Evolutionary conservation across 2,797 vertebrate genomes (phyloP).

Genomic region (Manis pentadactyla): DNA sequence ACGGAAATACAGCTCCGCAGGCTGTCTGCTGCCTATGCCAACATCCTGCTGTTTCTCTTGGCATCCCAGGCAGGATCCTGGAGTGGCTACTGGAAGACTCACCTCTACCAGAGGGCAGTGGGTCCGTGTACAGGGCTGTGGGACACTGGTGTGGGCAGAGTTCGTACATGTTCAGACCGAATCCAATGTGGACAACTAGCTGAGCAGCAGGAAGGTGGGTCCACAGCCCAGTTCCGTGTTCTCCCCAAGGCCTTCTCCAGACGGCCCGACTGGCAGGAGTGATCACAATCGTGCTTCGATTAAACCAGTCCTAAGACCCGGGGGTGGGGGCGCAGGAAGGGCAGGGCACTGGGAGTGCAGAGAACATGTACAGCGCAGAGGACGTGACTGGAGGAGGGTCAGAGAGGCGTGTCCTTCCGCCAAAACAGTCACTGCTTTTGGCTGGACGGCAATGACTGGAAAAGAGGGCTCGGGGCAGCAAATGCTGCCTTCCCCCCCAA

Average conservation of each 20-base stretch:
- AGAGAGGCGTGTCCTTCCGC: conserved; percentile 76
- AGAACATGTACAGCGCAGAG: conserved; percentile 81
- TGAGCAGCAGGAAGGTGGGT: conserved; percentile 66
- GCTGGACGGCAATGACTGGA: conserved; percentile 56
- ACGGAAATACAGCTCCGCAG: conserved; percentile 45
- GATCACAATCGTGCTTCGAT: conserved; percentile 78
- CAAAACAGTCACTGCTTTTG: conserved; percentile 69
- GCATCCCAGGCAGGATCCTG: conserved; percentile 53
- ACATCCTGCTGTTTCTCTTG: background rate
- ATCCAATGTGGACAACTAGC: conserved; percentile 62
- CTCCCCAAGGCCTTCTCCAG: conserved; percentile 68
- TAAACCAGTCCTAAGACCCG: conserved; percentile 70
- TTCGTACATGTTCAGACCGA: conserved; percentile 57
- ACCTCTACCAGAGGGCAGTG: conserved; percentile 52
- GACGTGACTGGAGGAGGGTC: conserved; percentile 52
- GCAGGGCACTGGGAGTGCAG: background rate
- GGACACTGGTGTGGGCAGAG: background rate
- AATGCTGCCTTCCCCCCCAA: background rate
- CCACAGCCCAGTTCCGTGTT: conserved; percentile 55
- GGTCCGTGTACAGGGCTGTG: conserved; percentile 38
- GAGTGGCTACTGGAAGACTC: conserved; percentile 17
- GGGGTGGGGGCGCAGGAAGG: background rate
- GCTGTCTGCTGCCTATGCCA: background rate
- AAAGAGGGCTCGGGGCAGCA: background rate
- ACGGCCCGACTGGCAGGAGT: conserved; percentile 35